Conservation (phyloP, 2,113 vertebrate species). For the Origma solitaria region DNA sequence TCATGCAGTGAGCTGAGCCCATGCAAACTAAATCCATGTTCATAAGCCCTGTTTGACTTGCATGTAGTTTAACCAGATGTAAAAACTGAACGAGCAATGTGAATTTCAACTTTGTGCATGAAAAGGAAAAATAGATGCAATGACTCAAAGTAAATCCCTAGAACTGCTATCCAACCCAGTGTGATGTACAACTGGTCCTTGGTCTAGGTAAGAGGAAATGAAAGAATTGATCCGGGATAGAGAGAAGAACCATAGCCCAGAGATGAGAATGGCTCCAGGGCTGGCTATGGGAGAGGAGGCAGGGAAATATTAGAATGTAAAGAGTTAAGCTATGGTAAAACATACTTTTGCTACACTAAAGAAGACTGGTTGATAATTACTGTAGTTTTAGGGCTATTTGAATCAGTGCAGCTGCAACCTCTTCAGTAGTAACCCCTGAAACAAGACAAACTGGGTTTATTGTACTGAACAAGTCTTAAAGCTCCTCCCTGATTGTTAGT, state of each 20-base stretch:
- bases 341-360: conserved; percentile 84
- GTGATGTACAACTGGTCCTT: background rate
- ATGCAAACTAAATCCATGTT: background rate
- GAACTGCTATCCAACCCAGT: background rate
- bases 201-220: background rate
- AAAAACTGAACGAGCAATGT: background rate
- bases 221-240: background rate
- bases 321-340: conserved; percentile 85
- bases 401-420: conserved; percentile 98
- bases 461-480: conserved; percentile 90
- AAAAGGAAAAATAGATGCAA: background rate
- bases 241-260: background rate
- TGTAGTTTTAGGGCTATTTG: conserved; percentile 85
- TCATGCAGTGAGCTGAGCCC: background rate
- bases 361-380: conserved; percentile 96
- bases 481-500: conserved; percentile 92
- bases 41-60: background rate
- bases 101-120: background rate
- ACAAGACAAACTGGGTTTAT: conserved; percentile 89
- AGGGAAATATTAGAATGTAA: conserved; percentile 67
- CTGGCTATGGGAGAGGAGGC: background rate
- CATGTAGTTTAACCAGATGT: background rate
- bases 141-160: background rate
- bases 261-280: background rate
- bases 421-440: conserved; percentile 95